Evolutionary conservation across 2,113 vertebrate species (phyloP).

Genomic region (Eleginops maclovinus): DNA sequence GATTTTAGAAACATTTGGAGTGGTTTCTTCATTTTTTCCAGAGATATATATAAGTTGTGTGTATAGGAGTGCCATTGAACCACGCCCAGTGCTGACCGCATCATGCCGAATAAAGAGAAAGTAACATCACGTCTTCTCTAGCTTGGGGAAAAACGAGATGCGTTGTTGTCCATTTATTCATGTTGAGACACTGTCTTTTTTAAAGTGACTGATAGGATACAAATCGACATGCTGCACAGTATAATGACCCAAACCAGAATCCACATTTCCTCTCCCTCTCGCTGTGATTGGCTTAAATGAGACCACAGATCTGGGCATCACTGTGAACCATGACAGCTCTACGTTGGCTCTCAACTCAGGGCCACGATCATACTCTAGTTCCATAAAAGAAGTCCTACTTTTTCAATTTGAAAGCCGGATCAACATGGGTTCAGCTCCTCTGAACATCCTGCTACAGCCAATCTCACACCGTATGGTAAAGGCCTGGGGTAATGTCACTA

Average conservation of each 20-base stretch:
- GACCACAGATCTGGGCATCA: conserved; percentile 20
- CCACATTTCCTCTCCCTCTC: conserved; percentile 37
- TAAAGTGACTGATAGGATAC: too few species aligned
- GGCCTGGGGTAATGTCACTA: conserved; percentile 59
- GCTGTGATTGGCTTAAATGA: conserved; percentile 44
- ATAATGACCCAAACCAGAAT: conserved; percentile 20
- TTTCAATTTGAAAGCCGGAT: conserved; percentile 14
- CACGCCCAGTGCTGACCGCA: too few species aligned
- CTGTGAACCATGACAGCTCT: conserved; percentile 12
- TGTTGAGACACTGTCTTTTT: too few species aligned
- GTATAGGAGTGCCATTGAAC: too few species aligned
- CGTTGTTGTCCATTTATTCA: too few species aligned
- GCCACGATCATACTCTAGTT: conserved; percentile 2
- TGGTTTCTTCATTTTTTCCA: too few species aligned
- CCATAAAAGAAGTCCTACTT: conserved; percentile 28
- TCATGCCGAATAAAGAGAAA: too few species aligned
- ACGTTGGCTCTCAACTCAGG: too few species aligned
- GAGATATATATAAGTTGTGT: too few species aligned
- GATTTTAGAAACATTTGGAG: too few species aligned
- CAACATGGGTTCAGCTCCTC: conserved; percentile 24
- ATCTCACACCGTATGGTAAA: conserved; percentile 34
- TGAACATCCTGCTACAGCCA: conserved; percentile 20
- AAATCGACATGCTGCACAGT: conserved; percentile 18
- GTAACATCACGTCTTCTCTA: too few species aligned
- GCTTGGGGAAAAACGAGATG: too few species aligned